phyloP scores from a whole-genome alignment of 2,113 vertebrate genomes.

The Excalfactoria chinensis region DNA sequence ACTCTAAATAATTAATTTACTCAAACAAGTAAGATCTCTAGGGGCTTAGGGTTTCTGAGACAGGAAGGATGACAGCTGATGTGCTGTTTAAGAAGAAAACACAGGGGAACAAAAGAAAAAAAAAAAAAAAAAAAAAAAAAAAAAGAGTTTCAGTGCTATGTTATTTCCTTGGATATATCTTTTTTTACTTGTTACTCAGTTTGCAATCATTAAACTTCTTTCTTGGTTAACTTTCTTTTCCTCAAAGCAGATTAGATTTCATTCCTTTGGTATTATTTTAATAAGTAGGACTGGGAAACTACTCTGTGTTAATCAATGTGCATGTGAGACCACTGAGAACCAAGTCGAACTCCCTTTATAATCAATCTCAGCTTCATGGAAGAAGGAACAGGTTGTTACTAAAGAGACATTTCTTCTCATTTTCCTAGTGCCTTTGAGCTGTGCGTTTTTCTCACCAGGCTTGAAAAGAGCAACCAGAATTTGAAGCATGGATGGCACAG shows the following conservation, averaged over 20 bases:
- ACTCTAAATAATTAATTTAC: slow-evolving; percentile 72
- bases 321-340: not conserved
- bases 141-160: not conserved
- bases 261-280: not conserved
- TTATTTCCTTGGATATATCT: not conserved
- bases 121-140: not conserved
- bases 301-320: not conserved
- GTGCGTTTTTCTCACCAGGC: not conserved
- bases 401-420: not conserved
- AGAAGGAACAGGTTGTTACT: not conserved
- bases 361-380: not conserved
- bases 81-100: not conserved
- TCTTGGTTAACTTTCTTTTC: not conserved
- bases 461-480: not conserved
- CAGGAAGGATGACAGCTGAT: slow-evolving; percentile 35
- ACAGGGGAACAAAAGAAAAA: not conserved
- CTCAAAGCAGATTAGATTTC: not conserved
- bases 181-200: not conserved
- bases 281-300: not conserved
- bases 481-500: not conserved
- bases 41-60: slow-evolving; percentile 20
- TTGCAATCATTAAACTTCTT: not conserved
- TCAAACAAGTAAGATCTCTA: slow-evolving; percentile 18
- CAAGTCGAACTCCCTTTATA: not conserved
- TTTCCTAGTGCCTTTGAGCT: not conserved